Evolutionary conservation across 2,888 invertebrate species (phyloP), one percentile per base, ranked within the genome.

Genomic region (Encarsia formosa): DNA sequence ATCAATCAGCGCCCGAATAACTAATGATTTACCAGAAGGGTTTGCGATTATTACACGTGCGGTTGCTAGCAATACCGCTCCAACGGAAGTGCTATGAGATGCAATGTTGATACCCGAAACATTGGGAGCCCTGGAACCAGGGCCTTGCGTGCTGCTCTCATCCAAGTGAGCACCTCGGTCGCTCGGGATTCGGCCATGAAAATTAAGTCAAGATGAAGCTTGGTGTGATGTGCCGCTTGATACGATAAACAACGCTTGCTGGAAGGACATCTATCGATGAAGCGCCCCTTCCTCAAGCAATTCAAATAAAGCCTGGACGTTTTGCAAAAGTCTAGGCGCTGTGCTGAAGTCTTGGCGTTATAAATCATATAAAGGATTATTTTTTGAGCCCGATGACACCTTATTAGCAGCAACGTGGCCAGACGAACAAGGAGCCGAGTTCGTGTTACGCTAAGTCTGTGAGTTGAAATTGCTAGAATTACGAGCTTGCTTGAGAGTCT

Each of bases 1-100:
- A n/a, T n/a, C n/a, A n/a, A 43, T 43, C 20, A 43, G 22, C 6
- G 32, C 43, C 5, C 43, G 43, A 19, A 43, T 16, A n/a, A 6
- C n/a, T 5, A 43, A 4, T 11, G 8, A 5, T 2, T 22, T 13
- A 8, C 22, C 43, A 6, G 13, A 15, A n/a, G n/a, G n/a, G n/a
- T n/a, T n/a, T n/a, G n/a, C n/a, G n/a, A n/a, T n/a, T n/a, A n/a
- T n/a, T n/a, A n/a, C n/a, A n/a, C n/a, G n/a, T n/a, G n/a, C n/a
- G n/a, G n/a, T n/a, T n/a, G n/a, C n/a, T n/a, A n/a, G n/a, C 8
- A 42, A 31, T 2, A 26, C 31, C 9, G n/a, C n/a, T n/a, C n/a
- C n/a, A n/a, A n/a, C n/a, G n/a, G n/a, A n/a, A n/a, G n/a, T n/a
- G n/a, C n/a, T n/a, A n/a, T n/a, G n/a, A n/a, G n/a, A n/a, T n/a